phyloP scores from a whole-genome alignment of 2,888 invertebrate species.

The Amiota mariae region DNA sequence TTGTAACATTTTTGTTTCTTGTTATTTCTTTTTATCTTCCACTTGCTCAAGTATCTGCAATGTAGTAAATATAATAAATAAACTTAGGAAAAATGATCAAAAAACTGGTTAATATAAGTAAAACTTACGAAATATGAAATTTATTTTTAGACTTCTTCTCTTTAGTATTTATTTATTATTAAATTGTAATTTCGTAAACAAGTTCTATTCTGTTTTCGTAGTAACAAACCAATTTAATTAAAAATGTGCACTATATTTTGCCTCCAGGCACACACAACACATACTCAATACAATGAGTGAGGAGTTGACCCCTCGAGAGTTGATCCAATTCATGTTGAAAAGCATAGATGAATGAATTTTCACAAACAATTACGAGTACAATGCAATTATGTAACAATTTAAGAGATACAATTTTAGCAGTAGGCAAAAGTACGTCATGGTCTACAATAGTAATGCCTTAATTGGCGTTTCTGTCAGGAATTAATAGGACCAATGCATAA shows the following conservation, averaged over 20 bases:
- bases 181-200: slow-evolving; percentile 12
- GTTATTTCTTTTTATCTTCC: too few species aligned
- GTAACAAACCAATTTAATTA: slow-evolving; percentile 19
- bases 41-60: not conserved
- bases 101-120: not conserved
- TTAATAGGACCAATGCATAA: too few species aligned
- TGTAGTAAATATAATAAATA: not conserved
- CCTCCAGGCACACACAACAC: not conserved
- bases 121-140: not conserved
- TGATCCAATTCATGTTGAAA: too few species aligned
- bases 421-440: too few species aligned
- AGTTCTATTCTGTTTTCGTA: not conserved
- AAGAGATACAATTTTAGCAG: too few species aligned
- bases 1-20: too few species aligned
- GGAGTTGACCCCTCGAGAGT: too few species aligned
- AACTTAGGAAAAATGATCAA: not conserved
- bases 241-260: slow-evolving; percentile 12
- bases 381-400: too few species aligned
- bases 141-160: not conserved
- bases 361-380: too few species aligned
- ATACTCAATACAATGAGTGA: not conserved
- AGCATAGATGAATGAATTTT: too few species aligned
- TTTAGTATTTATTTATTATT: slow-evolving; percentile 7
- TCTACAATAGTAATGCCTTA: too few species aligned
- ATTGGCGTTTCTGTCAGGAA: too few species aligned